These are phyloP conservation scores for Lissonota sp. DNA, from an alignment of 2,888 invertebrate genomes.

Conservation along the genomic window DNA sequence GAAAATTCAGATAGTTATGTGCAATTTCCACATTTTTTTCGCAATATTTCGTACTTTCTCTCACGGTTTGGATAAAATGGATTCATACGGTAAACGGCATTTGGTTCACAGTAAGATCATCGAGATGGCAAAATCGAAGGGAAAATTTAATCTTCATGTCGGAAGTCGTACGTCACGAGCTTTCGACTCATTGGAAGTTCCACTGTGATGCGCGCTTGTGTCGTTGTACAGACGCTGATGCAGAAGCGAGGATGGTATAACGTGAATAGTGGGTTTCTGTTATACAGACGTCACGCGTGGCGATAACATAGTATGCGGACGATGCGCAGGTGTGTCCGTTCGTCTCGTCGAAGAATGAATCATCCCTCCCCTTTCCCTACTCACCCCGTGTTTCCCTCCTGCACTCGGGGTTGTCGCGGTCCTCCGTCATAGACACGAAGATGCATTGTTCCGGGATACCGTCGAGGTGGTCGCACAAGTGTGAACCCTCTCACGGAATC, in stretches of 20 bases:
- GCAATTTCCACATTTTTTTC: no score
- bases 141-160: no score
- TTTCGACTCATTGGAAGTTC: no score
- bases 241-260: not conserved
- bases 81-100: no score
- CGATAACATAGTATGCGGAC: slow-evolving; percentile 47
- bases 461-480: slow-evolving; percentile 44
- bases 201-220: no score
- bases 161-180: no score
- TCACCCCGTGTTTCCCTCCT: not conserved
- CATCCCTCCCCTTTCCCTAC: slow-evolving; percentile 12
- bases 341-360: slow-evolving; percentile 49
- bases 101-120: no score
- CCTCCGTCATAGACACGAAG: slow-evolving; percentile 59
- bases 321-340: slow-evolving; percentile 55
- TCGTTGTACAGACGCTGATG: not conserved
- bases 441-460: slow-evolving; percentile 58
- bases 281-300: slow-evolving; percentile 50
- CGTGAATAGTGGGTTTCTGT: slow-evolving; percentile 7
- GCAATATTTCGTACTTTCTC: no score
- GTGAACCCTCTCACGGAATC: not conserved
- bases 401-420: slow-evolving; percentile 42
- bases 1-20: no score
- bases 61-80: no score
- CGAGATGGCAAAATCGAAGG: no score